Evolutionary conservation across 2,888 invertebrate species (phyloP).

Genomic region (Tubulanus polymorphus): DNA sequence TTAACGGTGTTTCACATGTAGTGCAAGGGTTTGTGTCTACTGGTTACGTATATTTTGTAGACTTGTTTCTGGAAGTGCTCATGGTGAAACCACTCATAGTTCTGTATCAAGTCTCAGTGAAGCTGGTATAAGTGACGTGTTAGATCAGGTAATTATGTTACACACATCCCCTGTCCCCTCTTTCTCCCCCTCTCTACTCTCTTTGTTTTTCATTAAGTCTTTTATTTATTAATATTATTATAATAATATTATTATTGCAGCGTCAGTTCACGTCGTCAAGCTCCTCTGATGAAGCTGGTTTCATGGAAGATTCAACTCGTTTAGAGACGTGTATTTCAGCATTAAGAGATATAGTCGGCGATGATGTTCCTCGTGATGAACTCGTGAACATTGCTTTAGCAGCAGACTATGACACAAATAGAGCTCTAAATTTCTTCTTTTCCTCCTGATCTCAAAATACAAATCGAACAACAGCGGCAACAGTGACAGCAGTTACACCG

Average conservation of each 20-base stretch:
- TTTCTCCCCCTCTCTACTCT: conserved; percentile 16
- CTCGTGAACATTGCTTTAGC: conserved; percentile 59
- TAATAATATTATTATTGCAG: conserved; percentile 11
- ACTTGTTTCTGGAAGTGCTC: conserved; percentile 22
- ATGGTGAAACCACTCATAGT: conserved; percentile 33
- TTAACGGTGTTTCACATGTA: background rate
- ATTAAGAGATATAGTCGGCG: conserved; percentile 59
- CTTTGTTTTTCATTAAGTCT: conserved; percentile 13
- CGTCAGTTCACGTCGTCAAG: conserved; percentile 32
- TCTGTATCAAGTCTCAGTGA: conserved; percentile 46
- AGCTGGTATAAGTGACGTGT: conserved; percentile 43
- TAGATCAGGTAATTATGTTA: conserved; percentile 35
- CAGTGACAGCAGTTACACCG: no score
- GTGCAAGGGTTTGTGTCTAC: background rate
- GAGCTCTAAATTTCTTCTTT: conserved; percentile 62
- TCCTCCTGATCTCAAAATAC: conserved; percentile 38
- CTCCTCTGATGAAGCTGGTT: conserved; percentile 44
- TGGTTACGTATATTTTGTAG: conserved; percentile 12
- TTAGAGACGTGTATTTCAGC: conserved; percentile 57
- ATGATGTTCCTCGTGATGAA: conserved; percentile 56
- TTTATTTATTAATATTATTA: background rate
- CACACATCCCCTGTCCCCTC: conserved; percentile 19
- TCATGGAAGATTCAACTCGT: conserved; percentile 47
- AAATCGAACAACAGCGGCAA: no score
- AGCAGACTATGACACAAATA: conserved; percentile 61